These are phyloP conservation scores for Mionectes macconnelli DNA, from an alignment of 2,113 vertebrate genomes.

Conservation along the genomic window DNA sequence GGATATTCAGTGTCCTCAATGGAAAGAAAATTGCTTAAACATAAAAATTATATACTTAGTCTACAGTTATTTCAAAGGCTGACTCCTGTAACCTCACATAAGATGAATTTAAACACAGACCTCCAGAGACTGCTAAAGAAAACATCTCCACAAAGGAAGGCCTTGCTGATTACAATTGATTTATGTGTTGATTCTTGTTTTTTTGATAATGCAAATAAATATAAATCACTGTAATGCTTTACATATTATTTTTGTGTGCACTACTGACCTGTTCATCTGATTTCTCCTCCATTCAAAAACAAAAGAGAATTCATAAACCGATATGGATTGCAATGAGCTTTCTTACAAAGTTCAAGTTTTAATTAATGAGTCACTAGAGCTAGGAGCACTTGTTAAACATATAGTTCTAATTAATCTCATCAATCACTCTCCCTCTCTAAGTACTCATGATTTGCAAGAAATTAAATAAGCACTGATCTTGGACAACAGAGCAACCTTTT, in stretches of 20 bases:
- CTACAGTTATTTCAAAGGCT: not conserved
- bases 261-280: not conserved
- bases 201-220: not conserved
- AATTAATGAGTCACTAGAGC: not conserved
- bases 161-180: not conserved
- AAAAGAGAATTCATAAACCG: not conserved
- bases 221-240: not conserved
- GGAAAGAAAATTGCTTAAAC: not conserved
- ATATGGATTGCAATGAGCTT: not conserved
- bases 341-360: slow-evolving; percentile 1
- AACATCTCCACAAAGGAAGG: not conserved
- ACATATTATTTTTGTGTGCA: not conserved
- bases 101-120: not conserved
- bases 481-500: not conserved
- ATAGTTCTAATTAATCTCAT: slow-evolving; percentile 19
- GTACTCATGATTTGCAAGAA: not conserved
- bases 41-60: not conserved
- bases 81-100: not conserved
- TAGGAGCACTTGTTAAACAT: slow-evolving; percentile 17
- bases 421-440: not conserved
- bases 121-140: not conserved
- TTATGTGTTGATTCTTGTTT: not conserved
- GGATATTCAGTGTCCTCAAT: not conserved
- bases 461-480: not conserved
- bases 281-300: not conserved